Conservation (phyloP, 2,888 invertebrate species). For the Augiades crinisus region DNA sequence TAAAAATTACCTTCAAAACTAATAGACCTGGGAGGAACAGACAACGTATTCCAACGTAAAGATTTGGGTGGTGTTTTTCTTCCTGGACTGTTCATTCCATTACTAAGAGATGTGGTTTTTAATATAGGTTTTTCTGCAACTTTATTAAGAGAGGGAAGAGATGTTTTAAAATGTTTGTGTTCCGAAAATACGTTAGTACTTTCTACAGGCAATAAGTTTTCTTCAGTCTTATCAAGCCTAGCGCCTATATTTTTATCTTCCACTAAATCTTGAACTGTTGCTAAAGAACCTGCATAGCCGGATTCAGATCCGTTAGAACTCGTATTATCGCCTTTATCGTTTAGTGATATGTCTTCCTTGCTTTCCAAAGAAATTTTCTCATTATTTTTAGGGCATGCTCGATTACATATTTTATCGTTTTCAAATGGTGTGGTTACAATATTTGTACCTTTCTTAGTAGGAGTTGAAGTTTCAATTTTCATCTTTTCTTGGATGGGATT, state of each 20-base stretch:
- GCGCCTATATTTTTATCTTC: constrained; percentile 34
- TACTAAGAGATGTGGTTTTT: constrained; percentile 45
- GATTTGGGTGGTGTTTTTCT: constrained; percentile 47
- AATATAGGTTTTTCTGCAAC: constrained; percentile 40
- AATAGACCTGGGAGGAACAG: constrained; percentile 45
- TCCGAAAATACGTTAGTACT: constrained; percentile 30
- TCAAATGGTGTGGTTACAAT: constrained; percentile 24
- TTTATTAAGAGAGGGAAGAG: constrained; percentile 44
- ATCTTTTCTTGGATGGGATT: background rate
- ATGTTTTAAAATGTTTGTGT: constrained; percentile 43
- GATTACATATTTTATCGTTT: constrained; percentile 32
- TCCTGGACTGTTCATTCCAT: constrained; percentile 36
- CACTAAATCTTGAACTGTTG: constrained; percentile 43
- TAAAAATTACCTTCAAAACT: constrained; percentile 41
- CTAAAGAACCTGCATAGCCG: constrained; percentile 51
- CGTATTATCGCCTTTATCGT: constrained; percentile 44
- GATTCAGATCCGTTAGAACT: constrained; percentile 58
- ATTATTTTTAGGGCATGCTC: constrained; percentile 36
- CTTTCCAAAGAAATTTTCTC: constrained; percentile 39
- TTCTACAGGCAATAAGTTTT: constrained; percentile 23
- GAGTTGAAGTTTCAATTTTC: constrained; percentile 49
- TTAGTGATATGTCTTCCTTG: constrained; percentile 33
- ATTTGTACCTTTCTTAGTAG: constrained; percentile 35
- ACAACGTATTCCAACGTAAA: constrained; percentile 59
- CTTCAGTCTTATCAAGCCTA: constrained; percentile 21